Conservation (phyloP, 2,888 invertebrate species). For the Apeira syringaria region DNA sequence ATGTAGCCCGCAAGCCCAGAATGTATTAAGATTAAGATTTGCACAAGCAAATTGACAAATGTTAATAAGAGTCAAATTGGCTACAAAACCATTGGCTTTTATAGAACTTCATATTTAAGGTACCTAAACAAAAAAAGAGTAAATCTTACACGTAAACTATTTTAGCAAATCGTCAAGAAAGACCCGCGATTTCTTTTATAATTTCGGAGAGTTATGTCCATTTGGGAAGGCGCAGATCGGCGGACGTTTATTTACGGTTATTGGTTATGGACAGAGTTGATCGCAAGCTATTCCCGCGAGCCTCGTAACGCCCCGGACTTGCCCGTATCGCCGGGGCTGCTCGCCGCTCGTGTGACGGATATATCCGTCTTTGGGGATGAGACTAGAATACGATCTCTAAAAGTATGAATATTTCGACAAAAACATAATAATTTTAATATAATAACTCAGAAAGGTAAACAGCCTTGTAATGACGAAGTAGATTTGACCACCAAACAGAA, state of each 20-base stretch:
- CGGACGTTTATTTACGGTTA: conserved; percentile 79
- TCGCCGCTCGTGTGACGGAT: conserved; percentile 67
- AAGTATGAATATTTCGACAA: conserved; percentile 66
- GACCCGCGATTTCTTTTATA: conserved; percentile 30
- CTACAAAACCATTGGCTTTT: no score
- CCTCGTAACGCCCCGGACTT: conserved; percentile 79
- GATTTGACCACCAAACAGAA: no score
- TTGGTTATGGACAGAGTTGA: conserved; percentile 81
- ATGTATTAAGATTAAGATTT: no score
- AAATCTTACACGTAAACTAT: no score
- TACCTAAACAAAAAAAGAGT: no score
- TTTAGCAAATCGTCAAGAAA: no score
- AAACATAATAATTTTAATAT: background rate
- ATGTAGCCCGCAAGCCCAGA: no score
- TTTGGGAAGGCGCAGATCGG: conserved; percentile 42
- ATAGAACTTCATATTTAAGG: no score
- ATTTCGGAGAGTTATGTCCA: conserved; percentile 39
- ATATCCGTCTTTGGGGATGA: conserved; percentile 76
- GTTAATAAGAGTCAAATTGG: no score
- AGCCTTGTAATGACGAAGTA: no score
- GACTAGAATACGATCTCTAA: conserved; percentile 51
- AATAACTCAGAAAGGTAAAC: no score
- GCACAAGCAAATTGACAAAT: no score
- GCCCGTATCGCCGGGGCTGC: conserved; percentile 58
- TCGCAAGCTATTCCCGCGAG: conserved; percentile 72